Evolutionary conservation across 2,797 vertebrate genomes (phyloP).

Genomic region (Myripristis murdjan): DNA sequence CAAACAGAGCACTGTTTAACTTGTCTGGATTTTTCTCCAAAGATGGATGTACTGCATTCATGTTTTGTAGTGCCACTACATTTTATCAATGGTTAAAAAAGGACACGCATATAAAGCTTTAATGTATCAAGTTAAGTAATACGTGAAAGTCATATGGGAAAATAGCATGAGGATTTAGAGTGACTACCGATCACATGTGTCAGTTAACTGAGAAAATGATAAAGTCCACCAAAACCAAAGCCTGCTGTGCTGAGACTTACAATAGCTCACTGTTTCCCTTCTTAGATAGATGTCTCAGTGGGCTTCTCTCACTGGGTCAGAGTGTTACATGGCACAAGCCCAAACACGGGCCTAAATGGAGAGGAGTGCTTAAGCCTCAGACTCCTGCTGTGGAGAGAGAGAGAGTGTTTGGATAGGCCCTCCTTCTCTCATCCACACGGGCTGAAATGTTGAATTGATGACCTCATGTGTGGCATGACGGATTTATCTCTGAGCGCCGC

Average conservation of each 20-base stretch:
- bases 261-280: constrained; percentile 82
- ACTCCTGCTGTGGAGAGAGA: constrained; percentile 68
- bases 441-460: constrained; percentile 93
- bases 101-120: constrained; percentile 1
- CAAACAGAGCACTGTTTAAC: constrained; percentile 6
- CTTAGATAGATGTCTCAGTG: constrained; percentile 79
- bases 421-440: constrained; percentile 88
- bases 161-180: constrained; percentile 38
- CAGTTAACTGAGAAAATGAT: constrained; percentile 77
- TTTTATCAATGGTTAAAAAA: constrained; percentile 20
- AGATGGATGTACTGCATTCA: constrained; percentile 5
- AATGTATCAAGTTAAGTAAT: constrained; percentile 34
- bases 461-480: constrained; percentile 91
- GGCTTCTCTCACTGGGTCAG: constrained; percentile 78
- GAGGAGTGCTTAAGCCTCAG: constrained; percentile 63
- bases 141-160: constrained; percentile 11
- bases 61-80: neutral
- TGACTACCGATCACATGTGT: constrained; percentile 54
- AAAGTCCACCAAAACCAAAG: constrained; percentile 67
- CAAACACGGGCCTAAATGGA: constrained; percentile 79
- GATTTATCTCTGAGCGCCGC: constrained; percentile 92
- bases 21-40: constrained; percentile 1
- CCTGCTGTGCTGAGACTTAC: constrained; percentile 76
- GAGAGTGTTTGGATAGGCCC: constrained; percentile 79
- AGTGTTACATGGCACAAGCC: constrained; percentile 81